Evolutionary conservation across 64 coral and sea anemone genomes (phyloP).

Genomic region (Dendrophyllia cribrosa): DNA sequence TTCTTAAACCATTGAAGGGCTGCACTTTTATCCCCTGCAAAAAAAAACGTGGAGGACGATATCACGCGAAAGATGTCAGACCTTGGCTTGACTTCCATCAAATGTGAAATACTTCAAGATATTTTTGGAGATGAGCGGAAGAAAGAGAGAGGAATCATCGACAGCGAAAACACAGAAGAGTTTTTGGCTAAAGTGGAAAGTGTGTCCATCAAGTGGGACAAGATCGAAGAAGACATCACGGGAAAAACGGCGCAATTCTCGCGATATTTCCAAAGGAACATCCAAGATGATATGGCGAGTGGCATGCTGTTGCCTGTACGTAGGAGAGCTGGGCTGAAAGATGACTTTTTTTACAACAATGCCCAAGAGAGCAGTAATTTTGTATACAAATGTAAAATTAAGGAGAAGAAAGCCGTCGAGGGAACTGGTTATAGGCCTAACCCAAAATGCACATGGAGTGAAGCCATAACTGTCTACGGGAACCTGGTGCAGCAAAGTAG

Average conservation of each 20-base stretch:
- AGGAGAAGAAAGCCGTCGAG: conserved; percentile 47
- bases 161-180: conserved; percentile 11
- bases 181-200: conserved; percentile 20
- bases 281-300: conserved; percentile 66
- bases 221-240: background rate
- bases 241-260: conserved; percentile 38
- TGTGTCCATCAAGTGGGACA: conserved; percentile 35
- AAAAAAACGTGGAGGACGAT: conserved; percentile 34
- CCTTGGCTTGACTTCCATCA: conserved; percentile 5
- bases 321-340: conserved; percentile 51
- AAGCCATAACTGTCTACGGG: conserved; percentile 38
- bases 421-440: conserved; percentile 48
- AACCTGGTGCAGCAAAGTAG: background rate
- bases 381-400: conserved; percentile 53
- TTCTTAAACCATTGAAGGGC: conserved; percentile 51
- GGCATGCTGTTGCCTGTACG: conserved; percentile 66
- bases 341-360: conserved; percentile 75
- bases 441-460: conserved; percentile 59
- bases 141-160: conserved; percentile 33
- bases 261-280: conserved; percentile 45
- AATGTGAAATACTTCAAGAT: conserved; percentile 41
- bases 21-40: conserved; percentile 21
- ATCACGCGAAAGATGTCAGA: conserved; percentile 32
- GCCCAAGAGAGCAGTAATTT: conserved; percentile 67
- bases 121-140: conserved; percentile 38